Evolutionary conservation across 2,888 invertebrate species (phyloP).

Genomic region (Bimastos eiseni): DNA sequence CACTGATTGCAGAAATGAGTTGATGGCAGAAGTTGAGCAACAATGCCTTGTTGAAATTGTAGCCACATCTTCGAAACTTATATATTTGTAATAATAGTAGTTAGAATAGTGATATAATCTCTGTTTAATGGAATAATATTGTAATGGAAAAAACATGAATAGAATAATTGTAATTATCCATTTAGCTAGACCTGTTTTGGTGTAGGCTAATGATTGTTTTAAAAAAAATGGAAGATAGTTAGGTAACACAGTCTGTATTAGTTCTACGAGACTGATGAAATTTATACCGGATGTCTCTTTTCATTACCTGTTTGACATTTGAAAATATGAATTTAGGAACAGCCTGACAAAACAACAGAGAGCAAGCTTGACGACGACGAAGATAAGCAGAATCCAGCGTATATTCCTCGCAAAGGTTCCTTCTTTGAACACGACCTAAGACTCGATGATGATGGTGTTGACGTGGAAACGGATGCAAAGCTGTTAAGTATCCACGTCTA

Average conservation of each 20-base stretch:
- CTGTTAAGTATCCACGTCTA: not conserved
- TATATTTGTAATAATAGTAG: too few species aligned
- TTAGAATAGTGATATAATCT: too few species aligned
- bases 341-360: conserved; percentile 48
- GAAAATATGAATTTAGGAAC: conserved; percentile 50
- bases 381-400: conserved; percentile 93
- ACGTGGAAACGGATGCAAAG: conserved; percentile 41
- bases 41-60: too few species aligned
- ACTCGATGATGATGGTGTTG: conserved; percentile 45
- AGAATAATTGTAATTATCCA: too few species aligned
- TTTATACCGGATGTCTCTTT: not conserved
- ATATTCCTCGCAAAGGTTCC: conserved; percentile 91
- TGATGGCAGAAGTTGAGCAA: too few species aligned
- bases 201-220: not conserved
- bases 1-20: too few species aligned
- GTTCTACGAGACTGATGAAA: not conserved
- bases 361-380: conserved; percentile 84
- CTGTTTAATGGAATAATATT: too few species aligned
- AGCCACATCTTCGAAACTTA: too few species aligned
- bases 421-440: conserved; percentile 88
- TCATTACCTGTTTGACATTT: not conserved
- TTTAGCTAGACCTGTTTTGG: not conserved
- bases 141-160: too few species aligned
- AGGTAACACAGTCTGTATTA: not conserved
- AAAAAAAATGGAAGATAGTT: not conserved